A percentile compares a stretch with the other conserved stretches of the same genome.
These are phyloP conservation scores for Eurosta solidaginis DNA, from an alignment of 1,140 invertebrate species.

Conservation along the genomic window DNA sequence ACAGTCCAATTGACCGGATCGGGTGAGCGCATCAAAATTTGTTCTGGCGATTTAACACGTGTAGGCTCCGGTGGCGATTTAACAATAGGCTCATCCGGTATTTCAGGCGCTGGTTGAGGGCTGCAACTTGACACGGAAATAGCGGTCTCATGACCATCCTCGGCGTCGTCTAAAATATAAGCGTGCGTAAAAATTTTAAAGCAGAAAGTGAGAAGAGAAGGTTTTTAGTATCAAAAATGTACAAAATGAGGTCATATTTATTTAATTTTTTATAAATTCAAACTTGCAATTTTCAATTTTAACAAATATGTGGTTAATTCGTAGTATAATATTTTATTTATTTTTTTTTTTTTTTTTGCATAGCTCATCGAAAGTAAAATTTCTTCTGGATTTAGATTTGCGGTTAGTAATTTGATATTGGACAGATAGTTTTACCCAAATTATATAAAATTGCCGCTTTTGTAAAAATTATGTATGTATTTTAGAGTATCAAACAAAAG, in stretches of 20 bases:
- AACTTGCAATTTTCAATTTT: background rate
- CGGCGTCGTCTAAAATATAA: slow-evolving; percentile 48
- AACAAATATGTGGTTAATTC: background rate
- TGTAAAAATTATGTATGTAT: background rate
- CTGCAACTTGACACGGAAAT: slow-evolving; percentile 59
- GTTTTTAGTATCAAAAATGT: background rate
- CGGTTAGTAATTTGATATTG: slow-evolving; percentile 11
- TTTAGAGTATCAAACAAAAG: background rate
- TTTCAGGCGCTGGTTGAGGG: slow-evolving; percentile 57
- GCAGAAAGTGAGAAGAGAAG: background rate
- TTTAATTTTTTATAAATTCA: background rate
- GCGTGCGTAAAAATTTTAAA: background rate
- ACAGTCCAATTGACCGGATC: slow-evolving; percentile 94
- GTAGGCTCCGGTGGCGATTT: slow-evolving; percentile 90
- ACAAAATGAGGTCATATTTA: background rate
- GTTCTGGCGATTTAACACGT: slow-evolving; percentile 88
- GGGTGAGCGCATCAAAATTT: slow-evolving; percentile 86
- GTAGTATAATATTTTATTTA: background rate
- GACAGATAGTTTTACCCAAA: background rate
- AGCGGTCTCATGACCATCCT: slow-evolving; percentile 55
- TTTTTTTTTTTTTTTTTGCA: background rate
- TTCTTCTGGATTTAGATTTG: background rate
- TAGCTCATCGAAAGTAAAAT: background rate
- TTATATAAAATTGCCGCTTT: background rate
- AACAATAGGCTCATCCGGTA: slow-evolving; percentile 71